Percentiles rank a stretch among this genome's conserved stretches.
Evolutionary conservation across 1,140 invertebrate genomes (phyloP).

Genomic region (Sweltsa coloradensis): DNA sequence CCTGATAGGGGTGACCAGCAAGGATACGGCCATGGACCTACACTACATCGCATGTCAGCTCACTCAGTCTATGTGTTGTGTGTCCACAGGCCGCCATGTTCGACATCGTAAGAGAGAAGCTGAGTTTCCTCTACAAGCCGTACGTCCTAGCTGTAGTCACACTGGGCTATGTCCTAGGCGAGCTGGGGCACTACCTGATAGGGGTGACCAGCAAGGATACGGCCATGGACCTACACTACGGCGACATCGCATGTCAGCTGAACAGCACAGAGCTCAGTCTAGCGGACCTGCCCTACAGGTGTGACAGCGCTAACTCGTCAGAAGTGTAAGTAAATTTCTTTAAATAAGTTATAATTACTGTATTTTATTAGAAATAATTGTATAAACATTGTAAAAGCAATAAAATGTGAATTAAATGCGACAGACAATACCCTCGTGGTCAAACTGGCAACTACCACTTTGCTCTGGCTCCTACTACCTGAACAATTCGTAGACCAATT

Average conservation of each 20-base stretch:
- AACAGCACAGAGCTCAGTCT: constrained; percentile 42
- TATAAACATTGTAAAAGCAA: no score
- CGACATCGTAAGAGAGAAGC: constrained; percentile 39
- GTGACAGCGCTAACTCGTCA: constrained; percentile 46
- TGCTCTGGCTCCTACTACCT: no score
- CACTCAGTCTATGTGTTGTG: background rate
- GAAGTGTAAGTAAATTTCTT: constrained; percentile 50
- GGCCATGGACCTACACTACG: constrained; percentile 72
- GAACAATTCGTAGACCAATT: no score
- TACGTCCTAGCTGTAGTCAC: constrained; percentile 67
- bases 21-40: constrained; percentile 67
- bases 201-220: constrained; percentile 68
- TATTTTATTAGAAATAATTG: no score
- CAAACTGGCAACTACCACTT: no score
- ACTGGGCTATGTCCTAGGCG: constrained; percentile 68
- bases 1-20: constrained; percentile 54
- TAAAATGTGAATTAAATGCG: no score
- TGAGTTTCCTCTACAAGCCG: constrained; percentile 54
- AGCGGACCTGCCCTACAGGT: constrained; percentile 47
- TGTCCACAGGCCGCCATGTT: constrained; percentile 17
- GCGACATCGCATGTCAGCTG: constrained; percentile 74
- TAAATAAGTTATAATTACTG: no score
- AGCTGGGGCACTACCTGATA: constrained; percentile 72
- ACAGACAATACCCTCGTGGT: no score
- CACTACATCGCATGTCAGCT: no score